Conservation (phyloP, 2,113 vertebrate genomes). For the Varanus komodoensis region DNA sequence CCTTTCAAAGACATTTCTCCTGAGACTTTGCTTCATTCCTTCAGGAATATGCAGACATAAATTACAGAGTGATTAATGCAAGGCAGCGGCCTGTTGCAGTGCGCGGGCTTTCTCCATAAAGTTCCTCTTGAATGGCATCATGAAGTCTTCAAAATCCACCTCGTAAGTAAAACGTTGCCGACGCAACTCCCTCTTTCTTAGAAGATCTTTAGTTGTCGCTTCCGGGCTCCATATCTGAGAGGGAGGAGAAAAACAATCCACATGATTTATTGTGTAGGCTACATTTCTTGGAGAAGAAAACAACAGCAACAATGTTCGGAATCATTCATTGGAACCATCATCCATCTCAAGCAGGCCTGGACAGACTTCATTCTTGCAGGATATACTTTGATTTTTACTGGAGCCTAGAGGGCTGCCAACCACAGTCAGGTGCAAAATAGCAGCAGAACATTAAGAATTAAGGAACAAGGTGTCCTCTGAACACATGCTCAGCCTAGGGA, state of each 20-base stretch:
- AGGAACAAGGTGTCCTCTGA: no score
- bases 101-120: conserved; percentile 70
- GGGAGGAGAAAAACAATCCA: conserved; percentile 45
- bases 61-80: not conserved
- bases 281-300: not conserved
- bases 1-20: conserved; percentile 28
- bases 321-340: not conserved
- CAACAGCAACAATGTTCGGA: not conserved
- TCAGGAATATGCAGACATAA: conserved; percentile 34
- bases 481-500: no score
- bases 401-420: no score
- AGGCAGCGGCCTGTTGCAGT: conserved; percentile 37
- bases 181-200: conserved; percentile 78
- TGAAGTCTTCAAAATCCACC: conserved; percentile 83
- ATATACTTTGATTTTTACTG: no score
- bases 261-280: not conserved
- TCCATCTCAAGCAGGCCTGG: not conserved
- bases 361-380: no score
- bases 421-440: no score
- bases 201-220: conserved; percentile 78
- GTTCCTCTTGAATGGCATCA: conserved; percentile 83
- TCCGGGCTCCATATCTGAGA: conserved; percentile 85
- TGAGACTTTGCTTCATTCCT: not conserved
- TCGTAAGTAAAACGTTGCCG: conserved; percentile 71
- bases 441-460: no score